Evolutionary conservation across 1,140 invertebrate genomes (phyloP).

Genomic region (Dryas iulia): DNA sequence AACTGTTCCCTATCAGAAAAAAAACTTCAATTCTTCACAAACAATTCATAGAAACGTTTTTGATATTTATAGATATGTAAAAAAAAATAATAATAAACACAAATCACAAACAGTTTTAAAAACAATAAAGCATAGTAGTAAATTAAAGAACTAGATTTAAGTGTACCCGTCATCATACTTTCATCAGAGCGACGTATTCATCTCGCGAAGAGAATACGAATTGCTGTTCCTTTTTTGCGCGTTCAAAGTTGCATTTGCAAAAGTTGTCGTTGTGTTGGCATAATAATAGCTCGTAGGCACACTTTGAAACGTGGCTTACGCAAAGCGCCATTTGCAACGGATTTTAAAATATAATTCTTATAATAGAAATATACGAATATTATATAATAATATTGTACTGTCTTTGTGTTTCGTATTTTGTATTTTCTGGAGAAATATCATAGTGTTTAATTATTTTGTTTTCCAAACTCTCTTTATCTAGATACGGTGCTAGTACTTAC

Average conservation of each 20-base stretch:
- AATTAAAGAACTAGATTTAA: slow-evolving; percentile 22
- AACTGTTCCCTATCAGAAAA: too few species aligned
- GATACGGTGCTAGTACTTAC: too few species aligned
- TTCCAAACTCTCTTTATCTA: too few species aligned
- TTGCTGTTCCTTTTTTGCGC: slow-evolving; percentile 28
- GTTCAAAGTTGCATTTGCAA: slow-evolving; percentile 30
- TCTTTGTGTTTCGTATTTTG: too few species aligned
- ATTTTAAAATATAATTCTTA: slow-evolving; percentile 7
- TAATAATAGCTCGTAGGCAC: slow-evolving; percentile 20
- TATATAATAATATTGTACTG: too few species aligned
- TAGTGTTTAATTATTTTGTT: too few species aligned
- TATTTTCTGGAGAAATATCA: too few species aligned
- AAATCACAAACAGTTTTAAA: background rate
- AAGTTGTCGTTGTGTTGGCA: slow-evolving; percentile 18
- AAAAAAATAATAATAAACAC: background rate
- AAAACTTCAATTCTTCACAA: too few species aligned
- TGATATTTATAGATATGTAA: background rate
- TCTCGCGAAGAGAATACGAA: slow-evolving; percentile 20
- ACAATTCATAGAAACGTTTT: too few species aligned
- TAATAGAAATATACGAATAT: too few species aligned
- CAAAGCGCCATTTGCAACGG: slow-evolving; percentile 4
- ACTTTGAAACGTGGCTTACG: slow-evolving; percentile 17
- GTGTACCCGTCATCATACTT: slow-evolving; percentile 21
- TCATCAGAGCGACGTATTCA: slow-evolving; percentile 16
- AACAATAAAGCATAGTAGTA: slow-evolving; percentile 5